phyloP scores from a whole-genome alignment of 2,888 invertebrate species.

The Platycnemis pennipes region DNA sequence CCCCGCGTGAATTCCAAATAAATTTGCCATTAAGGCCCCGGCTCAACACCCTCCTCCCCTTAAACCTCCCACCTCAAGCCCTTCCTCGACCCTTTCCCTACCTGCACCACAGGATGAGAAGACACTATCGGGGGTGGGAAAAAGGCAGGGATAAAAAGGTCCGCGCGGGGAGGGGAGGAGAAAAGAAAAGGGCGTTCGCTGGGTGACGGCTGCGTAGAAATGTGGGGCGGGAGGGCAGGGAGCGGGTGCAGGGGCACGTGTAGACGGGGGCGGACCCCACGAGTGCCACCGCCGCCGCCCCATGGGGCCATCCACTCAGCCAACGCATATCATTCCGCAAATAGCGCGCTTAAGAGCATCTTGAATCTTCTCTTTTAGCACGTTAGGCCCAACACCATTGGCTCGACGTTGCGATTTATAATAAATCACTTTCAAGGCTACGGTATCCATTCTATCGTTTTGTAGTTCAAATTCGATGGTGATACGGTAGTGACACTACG shows the following conservation, averaged over 20 bases:
- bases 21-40: constrained; percentile 24
- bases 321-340: neutral
- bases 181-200: neutral
- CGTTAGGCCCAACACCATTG: too few relatives aligned
- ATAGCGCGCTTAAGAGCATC: neutral
- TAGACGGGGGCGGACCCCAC: neutral
- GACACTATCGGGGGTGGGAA: neutral
- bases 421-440: too few relatives aligned
- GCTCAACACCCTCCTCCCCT: neutral
- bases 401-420: too few relatives aligned
- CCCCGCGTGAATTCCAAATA: constrained; percentile 21
- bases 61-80: too few relatives aligned
- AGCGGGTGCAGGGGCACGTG: neutral
- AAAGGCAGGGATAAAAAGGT: neutral
- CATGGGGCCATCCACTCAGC: too few relatives aligned
- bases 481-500: too few relatives aligned
- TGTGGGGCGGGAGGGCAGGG: neutral
- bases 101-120: neutral
- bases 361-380: too few relatives aligned
- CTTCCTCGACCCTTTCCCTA: neutral
- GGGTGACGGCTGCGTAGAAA: neutral
- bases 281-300: too few relatives aligned
- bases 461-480: too few relatives aligned
- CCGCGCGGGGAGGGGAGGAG: neutral
- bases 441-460: too few relatives aligned